A percentile compares a stretch with the other conserved stretches of the same genome.
phyloP scores from a whole-genome alignment of 2,888 invertebrate genomes.

The Imbricaverruca yamaguchii region DNA sequence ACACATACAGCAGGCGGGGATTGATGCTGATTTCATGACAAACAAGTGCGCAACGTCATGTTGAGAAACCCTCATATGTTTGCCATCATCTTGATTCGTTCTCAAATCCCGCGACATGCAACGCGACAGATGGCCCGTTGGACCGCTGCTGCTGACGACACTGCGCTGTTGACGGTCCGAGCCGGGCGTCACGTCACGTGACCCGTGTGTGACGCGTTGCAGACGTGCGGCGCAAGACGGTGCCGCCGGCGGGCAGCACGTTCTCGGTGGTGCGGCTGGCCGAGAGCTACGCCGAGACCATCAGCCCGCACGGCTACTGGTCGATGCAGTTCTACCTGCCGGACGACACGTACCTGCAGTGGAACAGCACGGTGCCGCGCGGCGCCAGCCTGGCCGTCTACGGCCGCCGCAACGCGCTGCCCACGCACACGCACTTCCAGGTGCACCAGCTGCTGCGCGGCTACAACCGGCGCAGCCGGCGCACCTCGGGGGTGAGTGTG shows the following conservation, averaged over 20 bases:
- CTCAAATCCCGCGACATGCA: too few species aligned
- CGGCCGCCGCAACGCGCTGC: conserved; percentile 84
- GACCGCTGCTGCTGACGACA: too few species aligned
- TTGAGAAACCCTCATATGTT: too few species aligned
- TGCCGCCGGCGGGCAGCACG: conserved; percentile 86
- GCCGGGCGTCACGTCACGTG: not conserved
- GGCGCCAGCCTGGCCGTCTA: conserved; percentile 90
- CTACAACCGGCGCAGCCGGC: conserved; percentile 23
- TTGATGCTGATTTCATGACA: too few species aligned
- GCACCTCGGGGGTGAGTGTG: conserved; percentile 12
- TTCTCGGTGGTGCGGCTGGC: conserved; percentile 83
- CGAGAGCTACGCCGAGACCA: conserved; percentile 76
- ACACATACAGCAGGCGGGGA: too few species aligned
- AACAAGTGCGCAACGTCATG: too few species aligned
- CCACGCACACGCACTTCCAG: conserved; percentile 94
- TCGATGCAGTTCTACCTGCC: conserved; percentile 95
- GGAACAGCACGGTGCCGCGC: conserved; percentile 85
- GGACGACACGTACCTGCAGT: conserved; percentile 85
- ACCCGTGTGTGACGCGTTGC: not conserved
- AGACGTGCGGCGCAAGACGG: conserved; percentile 26
- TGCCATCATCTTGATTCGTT: too few species aligned
- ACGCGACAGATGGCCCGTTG: too few species aligned
- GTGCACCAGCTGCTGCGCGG: conserved; percentile 54
- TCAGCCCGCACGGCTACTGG: conserved; percentile 92
- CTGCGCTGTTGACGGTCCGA: too few species aligned